Conservation (phyloP, 1,140 invertebrate species). For the Drosophila athabasca region DNA sequence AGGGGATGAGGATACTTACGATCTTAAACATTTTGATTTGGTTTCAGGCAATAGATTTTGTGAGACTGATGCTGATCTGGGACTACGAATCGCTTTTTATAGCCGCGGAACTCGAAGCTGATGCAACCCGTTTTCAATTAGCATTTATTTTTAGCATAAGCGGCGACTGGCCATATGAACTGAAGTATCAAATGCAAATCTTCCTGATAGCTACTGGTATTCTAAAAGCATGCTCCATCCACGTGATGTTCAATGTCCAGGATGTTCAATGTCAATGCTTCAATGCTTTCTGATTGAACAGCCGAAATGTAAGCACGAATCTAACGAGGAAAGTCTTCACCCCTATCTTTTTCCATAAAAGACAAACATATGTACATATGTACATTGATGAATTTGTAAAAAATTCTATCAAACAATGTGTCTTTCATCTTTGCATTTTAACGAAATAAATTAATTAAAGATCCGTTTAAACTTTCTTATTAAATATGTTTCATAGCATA, state of each 20-base stretch:
- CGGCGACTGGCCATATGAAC: background rate
- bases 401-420: no score
- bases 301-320: no score
- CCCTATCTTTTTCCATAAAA: no score
- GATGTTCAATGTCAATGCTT: no score
- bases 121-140: constrained; percentile 53
- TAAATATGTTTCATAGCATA: constrained; percentile 4
- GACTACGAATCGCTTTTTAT: constrained; percentile 20
- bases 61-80: constrained; percentile 39
- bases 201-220: constrained; percentile 16
- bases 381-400: no score
- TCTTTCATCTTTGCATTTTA: no score
- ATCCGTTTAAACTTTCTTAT: background rate
- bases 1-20: constrained; percentile 30
- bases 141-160: constrained; percentile 39
- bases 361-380: no score
- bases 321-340: no score
- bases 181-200: constrained; percentile 32
- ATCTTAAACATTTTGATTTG: constrained; percentile 56
- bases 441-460: no score
- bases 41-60: constrained; percentile 20
- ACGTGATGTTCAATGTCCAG: background rate
- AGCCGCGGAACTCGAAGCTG: constrained; percentile 15
- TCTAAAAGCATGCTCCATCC: constrained; percentile 24
- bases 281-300: no score